A percentile compares a stretch with the other conserved stretches of the same genome.
phyloP scores from a whole-genome alignment of 2,888 invertebrate genomes.

The Periphyllus acericola region DNA sequence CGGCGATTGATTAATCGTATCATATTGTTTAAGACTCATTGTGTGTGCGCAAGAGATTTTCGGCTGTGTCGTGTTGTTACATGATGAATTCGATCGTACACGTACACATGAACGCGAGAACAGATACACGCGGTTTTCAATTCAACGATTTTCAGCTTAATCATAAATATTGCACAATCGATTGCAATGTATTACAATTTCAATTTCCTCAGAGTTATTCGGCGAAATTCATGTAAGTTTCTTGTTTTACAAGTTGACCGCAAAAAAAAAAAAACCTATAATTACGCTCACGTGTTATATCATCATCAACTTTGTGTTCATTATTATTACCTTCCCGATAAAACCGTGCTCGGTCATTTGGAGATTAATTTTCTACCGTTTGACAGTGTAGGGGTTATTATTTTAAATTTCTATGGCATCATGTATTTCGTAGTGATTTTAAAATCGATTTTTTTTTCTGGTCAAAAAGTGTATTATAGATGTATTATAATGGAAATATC shows the following conservation, averaged over 20 bases:
- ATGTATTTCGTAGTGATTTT: not conserved
- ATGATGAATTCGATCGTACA: not conserved
- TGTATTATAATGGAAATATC: too few species aligned
- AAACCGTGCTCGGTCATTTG: not conserved
- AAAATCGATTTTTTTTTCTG: not conserved
- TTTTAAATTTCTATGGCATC: too few species aligned
- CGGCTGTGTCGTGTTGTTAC: not conserved
- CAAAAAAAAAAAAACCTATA: not conserved
- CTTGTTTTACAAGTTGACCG: not conserved
- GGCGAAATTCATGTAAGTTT: too few species aligned
- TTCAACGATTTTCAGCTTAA: too few species aligned
- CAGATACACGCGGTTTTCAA: not conserved
- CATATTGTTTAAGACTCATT: conserved; percentile 16
- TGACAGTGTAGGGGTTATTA: too few species aligned
- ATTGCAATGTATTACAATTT: too few species aligned
- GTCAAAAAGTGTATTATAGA: too few species aligned
- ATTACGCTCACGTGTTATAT: not conserved
- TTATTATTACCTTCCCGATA: not conserved
- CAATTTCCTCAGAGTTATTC: too few species aligned
- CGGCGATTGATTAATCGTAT: conserved; percentile 50
- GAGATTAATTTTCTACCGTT: not conserved
- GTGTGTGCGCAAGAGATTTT: not conserved
- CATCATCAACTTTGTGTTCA: not conserved
- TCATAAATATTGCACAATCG: too few species aligned
- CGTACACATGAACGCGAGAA: not conserved